Conservation (phyloP, 2,888 invertebrate genomes). For the Tachina fera region DNA sequence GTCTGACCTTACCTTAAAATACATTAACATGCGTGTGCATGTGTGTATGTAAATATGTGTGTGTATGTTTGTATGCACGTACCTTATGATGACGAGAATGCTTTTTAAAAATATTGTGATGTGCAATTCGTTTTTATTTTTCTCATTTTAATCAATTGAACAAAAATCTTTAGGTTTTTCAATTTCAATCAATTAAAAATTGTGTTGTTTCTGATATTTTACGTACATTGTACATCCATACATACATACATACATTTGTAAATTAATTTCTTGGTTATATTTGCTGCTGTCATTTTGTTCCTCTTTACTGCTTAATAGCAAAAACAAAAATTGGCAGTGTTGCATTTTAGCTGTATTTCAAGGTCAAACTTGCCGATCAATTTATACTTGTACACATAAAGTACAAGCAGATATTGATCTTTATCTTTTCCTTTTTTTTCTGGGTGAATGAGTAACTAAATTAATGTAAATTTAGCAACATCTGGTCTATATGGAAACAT, state of each 20-base stretch:
- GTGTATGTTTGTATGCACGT: too few species aligned
- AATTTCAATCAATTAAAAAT: conserved; percentile 62
- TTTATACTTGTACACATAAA: conserved; percentile 1
- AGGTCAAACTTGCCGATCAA: conserved; percentile 65
- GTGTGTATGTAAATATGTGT: too few species aligned
- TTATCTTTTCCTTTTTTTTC: conserved; percentile 22
- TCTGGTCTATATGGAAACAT: conserved; percentile 40
- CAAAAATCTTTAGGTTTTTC: conserved; percentile 43
- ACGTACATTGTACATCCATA: neutral
- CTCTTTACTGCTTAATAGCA: neutral
- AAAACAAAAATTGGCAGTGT: conserved; percentile 62
- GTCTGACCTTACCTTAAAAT: too few species aligned
- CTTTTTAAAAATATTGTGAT: conserved; percentile 33
- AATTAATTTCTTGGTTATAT: neutral
- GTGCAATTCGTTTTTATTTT: conserved; percentile 28
- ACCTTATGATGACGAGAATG: conserved; percentile 4
- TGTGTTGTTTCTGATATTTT: conserved; percentile 12
- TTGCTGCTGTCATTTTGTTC: neutral
- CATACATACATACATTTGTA: neutral
- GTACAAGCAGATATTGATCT: conserved; percentile 12
- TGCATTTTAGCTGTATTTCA: conserved; percentile 67
- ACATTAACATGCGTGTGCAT: too few species aligned
- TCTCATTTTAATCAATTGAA: conserved; percentile 57
- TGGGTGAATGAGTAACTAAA: conserved; percentile 35
- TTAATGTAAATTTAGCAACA: conserved; percentile 46